These are phyloP conservation scores for Hylyphantes graminicola DNA, from an alignment of 1,140 invertebrate genomes.

Conservation along the genomic window DNA sequence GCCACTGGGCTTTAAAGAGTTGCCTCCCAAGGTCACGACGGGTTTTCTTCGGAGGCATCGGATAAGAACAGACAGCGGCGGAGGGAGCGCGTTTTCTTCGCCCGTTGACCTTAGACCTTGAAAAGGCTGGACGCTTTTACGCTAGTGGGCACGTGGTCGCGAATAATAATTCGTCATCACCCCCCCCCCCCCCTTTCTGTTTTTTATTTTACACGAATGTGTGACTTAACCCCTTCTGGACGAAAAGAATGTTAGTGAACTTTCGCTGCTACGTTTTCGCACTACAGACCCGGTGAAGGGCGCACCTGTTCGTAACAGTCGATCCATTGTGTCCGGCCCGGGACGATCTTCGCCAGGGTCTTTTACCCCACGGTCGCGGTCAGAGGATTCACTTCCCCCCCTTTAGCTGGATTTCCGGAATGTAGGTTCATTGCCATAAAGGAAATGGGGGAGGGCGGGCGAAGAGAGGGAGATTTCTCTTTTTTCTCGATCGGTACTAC, in stretches of 20 bases:
- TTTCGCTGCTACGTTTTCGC: slow-evolving; percentile 10
- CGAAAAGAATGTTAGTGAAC: slow-evolving; percentile 15
- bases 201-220: slow-evolving; percentile 5
- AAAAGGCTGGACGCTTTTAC: slow-evolving; percentile 29
- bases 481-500: slow-evolving; percentile 10
- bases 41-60: slow-evolving; percentile 11
- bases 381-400: background rate
- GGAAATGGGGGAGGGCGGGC: no score
- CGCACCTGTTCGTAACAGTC: slow-evolving; percentile 3
- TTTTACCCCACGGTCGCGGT: slow-evolving; percentile 15
- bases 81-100: slow-evolving; percentile 25
- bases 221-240: background rate
- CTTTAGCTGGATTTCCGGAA: slow-evolving; percentile 22
- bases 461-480: background rate
- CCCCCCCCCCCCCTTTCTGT: slow-evolving; percentile 3
- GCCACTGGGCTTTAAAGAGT: slow-evolving; percentile 18
- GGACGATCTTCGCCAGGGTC: slow-evolving; percentile 5
- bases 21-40: slow-evolving; percentile 23
- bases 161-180: slow-evolving; percentile 14
- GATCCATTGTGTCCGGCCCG: background rate
- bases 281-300: slow-evolving; percentile 19
- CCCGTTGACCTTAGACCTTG: slow-evolving; percentile 37
- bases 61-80: slow-evolving; percentile 21
- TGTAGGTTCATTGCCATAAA: slow-evolving; percentile 17
- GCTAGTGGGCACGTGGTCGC: slow-evolving; percentile 18